These are phyloP conservation scores for Catajapyx aquilonaris DNA, from an alignment of 1,140 invertebrate genomes.

Conservation along the genomic window DNA sequence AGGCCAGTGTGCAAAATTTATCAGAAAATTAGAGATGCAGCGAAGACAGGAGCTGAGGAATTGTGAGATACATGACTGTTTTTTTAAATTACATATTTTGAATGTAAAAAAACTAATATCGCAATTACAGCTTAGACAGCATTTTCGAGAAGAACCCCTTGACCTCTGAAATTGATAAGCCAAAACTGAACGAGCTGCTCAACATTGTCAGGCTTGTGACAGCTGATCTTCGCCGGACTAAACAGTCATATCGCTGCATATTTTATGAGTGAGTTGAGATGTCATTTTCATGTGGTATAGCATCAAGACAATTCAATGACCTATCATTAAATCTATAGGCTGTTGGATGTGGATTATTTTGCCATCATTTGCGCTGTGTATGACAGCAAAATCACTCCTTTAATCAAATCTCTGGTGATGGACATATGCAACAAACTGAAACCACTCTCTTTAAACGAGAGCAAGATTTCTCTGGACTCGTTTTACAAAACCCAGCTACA, in stretches of 20 bases:
- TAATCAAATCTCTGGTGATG: constrained; percentile 42
- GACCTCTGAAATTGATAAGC: constrained; percentile 23
- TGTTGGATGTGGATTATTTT: constrained; percentile 22
- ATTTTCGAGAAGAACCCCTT: constrained; percentile 19
- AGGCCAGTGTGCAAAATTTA: no score
- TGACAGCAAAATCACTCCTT: constrained; percentile 13
- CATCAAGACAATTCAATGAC: background rate
- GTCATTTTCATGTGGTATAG: background rate
- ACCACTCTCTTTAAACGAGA: constrained; percentile 24
- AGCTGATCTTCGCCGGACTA: constrained; percentile 54
- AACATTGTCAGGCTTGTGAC: constrained; percentile 61
- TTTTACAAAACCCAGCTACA: constrained; percentile 29
- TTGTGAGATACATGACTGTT: constrained; percentile 24
- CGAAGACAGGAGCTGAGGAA: constrained; percentile 45
- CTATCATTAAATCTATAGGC: constrained; percentile 14
- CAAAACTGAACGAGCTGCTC: constrained; percentile 46
- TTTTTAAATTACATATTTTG: background rate
- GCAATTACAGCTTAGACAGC: background rate
- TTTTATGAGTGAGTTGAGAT: constrained; percentile 52
- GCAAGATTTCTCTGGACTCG: constrained; percentile 18
- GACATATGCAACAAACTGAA: constrained; percentile 52
- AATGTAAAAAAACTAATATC: background rate
- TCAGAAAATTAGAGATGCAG: no score
- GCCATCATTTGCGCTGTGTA: constrained; percentile 14
- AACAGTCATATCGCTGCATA: constrained; percentile 58